Evolutionary conservation across 2,797 vertebrate genomes (phyloP).

Genomic region (Clarias fuscus): DNA sequence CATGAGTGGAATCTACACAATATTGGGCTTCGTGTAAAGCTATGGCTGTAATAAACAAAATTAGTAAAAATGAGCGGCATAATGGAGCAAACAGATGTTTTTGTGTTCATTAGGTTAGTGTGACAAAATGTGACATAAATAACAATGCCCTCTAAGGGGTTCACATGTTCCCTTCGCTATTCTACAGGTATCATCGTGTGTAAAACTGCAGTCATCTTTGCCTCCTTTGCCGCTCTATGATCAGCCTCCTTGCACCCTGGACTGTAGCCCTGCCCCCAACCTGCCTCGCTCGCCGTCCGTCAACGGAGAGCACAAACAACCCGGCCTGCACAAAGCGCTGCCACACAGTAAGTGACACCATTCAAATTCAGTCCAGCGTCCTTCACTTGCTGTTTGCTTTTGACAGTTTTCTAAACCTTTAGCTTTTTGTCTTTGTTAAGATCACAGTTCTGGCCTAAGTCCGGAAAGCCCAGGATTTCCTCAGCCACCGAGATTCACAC

Average conservation of each 20-base stretch:
- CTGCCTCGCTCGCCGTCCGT: conserved; percentile 89
- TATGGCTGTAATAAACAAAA: not conserved
- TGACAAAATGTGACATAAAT: not conserved
- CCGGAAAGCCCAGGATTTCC: conserved; percentile 86
- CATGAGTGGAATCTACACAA: no score
- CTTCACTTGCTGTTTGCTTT: not conserved
- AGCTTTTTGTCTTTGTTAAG: conserved; percentile 65
- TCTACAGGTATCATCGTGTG: conserved; percentile 83
- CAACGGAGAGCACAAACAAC: conserved; percentile 82
- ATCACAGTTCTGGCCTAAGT: conserved; percentile 82
- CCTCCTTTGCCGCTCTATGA: conserved; percentile 90
- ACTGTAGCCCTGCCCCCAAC: conserved; percentile 81
- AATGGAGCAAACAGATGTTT: not conserved
- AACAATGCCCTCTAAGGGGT: not conserved
- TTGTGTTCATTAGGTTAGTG: not conserved
- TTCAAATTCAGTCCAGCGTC: not conserved
- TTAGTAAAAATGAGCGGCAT: not conserved
- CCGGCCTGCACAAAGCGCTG: conserved; percentile 62
- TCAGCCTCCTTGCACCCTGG: conserved; percentile 90
- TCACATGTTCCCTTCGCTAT: not conserved
- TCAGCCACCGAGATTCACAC: conserved; percentile 79
- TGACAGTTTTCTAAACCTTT: not conserved
- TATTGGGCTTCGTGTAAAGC: no score
- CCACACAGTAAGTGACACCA: conserved; percentile 69
- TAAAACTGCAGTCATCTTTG: conserved; percentile 80